Evolutionary conservation across 2,113 vertebrate genomes (phyloP).

Genomic region (Rhinoptilus africanus): DNA sequence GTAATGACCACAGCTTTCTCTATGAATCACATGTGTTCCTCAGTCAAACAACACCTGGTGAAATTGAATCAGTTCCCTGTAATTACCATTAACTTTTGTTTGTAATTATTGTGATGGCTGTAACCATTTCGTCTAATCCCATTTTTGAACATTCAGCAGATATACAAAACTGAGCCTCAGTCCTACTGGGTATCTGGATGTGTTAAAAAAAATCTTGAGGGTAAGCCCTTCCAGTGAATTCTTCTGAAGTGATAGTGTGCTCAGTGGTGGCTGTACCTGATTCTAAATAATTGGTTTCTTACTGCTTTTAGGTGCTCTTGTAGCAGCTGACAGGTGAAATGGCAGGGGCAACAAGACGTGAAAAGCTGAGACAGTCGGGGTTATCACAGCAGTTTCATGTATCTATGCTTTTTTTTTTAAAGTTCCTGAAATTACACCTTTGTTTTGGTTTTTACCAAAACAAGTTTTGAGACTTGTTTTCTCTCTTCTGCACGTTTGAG

Average conservation of each 20-base stretch:
- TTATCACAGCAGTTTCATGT: not conserved
- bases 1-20: not conserved
- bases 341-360: not conserved
- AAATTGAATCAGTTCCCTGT: not conserved
- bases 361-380: not conserved
- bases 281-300: not conserved
- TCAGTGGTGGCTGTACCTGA: not conserved
- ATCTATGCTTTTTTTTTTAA: not conserved
- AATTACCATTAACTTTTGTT: not conserved
- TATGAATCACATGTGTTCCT: not conserved
- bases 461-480: not conserved
- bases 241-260: not conserved
- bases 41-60: not conserved
- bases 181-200: no score
- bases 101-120: not conserved
- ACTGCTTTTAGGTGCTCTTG: not conserved
- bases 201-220: not conserved
- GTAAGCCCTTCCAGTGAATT: not conserved
- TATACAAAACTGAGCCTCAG: not conserved
- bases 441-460: not conserved
- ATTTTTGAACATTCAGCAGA: not conserved
- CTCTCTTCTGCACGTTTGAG: not conserved
- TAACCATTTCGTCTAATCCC: not conserved
- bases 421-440: not conserved
- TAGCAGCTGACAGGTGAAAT: not conserved